phyloP scores from a whole-genome alignment of 2,113 vertebrate species.

The Hemibagrus wyckioides region DNA sequence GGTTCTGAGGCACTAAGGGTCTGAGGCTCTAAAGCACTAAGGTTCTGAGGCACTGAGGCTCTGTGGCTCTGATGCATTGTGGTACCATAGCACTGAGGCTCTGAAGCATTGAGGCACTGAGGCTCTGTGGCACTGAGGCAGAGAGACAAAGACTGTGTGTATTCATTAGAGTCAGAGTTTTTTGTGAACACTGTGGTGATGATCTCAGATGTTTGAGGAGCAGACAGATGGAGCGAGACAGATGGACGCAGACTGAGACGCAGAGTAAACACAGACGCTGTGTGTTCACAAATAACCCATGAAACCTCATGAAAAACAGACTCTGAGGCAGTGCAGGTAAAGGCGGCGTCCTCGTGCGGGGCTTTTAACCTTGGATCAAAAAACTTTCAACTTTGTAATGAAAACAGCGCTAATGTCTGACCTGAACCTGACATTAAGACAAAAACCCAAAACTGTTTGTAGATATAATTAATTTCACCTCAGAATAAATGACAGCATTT shows the following conservation, averaged over 20 bases:
- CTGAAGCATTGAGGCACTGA: no score
- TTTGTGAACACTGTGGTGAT: not conserved
- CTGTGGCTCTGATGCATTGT: no score
- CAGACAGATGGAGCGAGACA: not conserved
- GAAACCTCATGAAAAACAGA: not conserved
- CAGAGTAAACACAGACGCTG: not conserved
- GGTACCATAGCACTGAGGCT: no score
- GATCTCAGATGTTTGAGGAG: slow-evolving; percentile 1
- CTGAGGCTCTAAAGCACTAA: no score
- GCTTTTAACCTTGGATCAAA: not conserved
- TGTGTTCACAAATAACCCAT: not conserved
- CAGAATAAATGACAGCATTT: not conserved
- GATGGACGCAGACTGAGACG: not conserved
- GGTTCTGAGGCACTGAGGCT: no score
- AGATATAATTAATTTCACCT: no score
- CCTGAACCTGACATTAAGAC: no score
- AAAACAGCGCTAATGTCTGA: not conserved
- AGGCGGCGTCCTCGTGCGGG: not conserved
- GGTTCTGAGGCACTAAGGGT: no score
- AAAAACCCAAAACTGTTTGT: no score
- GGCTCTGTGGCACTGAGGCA: no score
- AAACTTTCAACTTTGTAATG: not conserved
- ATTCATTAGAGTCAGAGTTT: not conserved
- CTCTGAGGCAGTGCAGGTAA: not conserved
- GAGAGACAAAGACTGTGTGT: no score